Evolutionary conservation across 1,140 invertebrate genomes (phyloP).

Genomic region (Bombus balteatus): DNA sequence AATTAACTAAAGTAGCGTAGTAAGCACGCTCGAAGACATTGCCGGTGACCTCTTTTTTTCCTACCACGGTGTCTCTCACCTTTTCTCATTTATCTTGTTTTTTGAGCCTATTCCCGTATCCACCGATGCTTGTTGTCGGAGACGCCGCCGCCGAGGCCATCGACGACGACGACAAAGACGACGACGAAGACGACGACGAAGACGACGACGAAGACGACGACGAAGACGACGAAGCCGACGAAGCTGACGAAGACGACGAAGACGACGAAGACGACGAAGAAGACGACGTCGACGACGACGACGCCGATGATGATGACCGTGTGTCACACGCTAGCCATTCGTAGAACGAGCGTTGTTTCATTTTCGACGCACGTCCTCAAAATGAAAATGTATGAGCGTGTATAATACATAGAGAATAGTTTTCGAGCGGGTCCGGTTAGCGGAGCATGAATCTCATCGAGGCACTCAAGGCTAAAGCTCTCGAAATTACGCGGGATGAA

Average conservation of each 20-base stretch:
- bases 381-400: slow-evolving; percentile 56
- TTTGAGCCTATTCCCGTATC: slow-evolving; percentile 23
- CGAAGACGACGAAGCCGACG: no score
- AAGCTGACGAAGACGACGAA: neutral
- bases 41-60: slow-evolving; percentile 37
- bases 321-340: slow-evolving; percentile 1
- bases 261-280: neutral
- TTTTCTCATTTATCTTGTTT: slow-evolving; percentile 37
- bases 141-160: no score
- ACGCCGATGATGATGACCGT: neutral
- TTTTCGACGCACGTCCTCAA: slow-evolving; percentile 57
- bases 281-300: neutral
- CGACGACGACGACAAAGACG: neutral
- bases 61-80: slow-evolving; percentile 12
- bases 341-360: slow-evolving; percentile 44
- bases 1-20: slow-evolving; percentile 72
- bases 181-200: neutral
- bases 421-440: slow-evolving; percentile 41
- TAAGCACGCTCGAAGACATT: slow-evolving; percentile 59
- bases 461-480: slow-evolving; percentile 51
- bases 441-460: slow-evolving; percentile 56
- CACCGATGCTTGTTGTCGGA: neutral
- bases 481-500: slow-evolving; percentile 56
- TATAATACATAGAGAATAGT: slow-evolving; percentile 49
- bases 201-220: neutral